phyloP scores from a whole-genome alignment of 1,140 invertebrate genomes.

The Vanessa atalanta region DNA sequence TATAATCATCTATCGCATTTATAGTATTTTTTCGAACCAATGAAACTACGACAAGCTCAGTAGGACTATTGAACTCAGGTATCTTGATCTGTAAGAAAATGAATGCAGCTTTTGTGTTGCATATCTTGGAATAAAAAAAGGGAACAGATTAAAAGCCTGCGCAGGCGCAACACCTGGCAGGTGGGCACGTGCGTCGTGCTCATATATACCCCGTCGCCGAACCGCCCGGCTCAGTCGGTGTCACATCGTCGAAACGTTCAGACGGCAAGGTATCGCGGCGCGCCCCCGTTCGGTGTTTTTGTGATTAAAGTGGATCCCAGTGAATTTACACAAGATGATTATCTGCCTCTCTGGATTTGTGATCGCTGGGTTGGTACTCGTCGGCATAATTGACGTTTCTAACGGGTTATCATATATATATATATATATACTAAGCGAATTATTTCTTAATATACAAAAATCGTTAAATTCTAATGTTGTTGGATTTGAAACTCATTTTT shows the following conservation, averaged over 20 bases:
- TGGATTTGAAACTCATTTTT: neutral
- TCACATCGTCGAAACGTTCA: neutral
- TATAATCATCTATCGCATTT: too few species aligned
- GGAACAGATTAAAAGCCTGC: constrained; percentile 29
- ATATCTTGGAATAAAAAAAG: constrained; percentile 19
- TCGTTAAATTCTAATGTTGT: neutral
- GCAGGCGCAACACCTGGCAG: constrained; percentile 40
- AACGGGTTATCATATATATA: too few species aligned
- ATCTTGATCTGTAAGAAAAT: neutral
- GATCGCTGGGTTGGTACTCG: constrained; percentile 69
- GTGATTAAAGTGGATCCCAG: neutral
- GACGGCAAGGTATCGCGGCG: too few species aligned
- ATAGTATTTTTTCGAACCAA: too few species aligned
- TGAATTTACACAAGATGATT: constrained; percentile 59
- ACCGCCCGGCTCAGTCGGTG: constrained; percentile 4
- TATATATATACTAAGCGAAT: neutral
- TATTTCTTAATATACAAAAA: neutral
- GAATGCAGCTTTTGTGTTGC: neutral
- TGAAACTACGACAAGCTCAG: neutral
- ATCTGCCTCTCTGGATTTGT: constrained; percentile 79
- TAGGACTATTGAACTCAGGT: neutral
- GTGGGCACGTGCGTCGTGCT: constrained; percentile 43
- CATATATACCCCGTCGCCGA: constrained; percentile 15
- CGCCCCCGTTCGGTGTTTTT: neutral
- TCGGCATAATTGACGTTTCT: neutral